These are phyloP conservation scores for Caenorhabditis drosophilae DNA, from an alignment of 2,888 invertebrate genomes.

Conservation along the genomic window DNA sequence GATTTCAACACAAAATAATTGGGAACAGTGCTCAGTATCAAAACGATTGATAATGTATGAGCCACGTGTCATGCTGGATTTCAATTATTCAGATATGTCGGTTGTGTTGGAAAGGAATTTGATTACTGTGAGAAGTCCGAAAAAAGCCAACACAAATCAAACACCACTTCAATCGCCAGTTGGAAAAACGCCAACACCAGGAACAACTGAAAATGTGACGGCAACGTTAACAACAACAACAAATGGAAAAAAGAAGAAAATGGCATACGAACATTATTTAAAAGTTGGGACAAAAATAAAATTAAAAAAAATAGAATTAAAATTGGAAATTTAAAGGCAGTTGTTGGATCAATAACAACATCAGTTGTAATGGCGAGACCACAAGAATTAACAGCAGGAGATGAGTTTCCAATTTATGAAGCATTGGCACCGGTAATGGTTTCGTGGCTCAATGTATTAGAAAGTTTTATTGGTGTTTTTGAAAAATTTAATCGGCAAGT, in stretches of 20 bases:
- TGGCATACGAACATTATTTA: no score
- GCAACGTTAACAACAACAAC: no score
- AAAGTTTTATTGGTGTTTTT: constrained; percentile 16
- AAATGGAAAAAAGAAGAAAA: no score
- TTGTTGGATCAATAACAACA: constrained; percentile 34
- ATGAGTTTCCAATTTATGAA: constrained; percentile 63
- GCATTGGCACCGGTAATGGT: constrained; percentile 57
- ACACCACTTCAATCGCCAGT: not conserved
- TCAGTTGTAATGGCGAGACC: constrained; percentile 52
- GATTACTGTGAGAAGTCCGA: constrained; percentile 1
- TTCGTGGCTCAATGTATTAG: constrained; percentile 54
- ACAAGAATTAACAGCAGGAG: constrained; percentile 44
- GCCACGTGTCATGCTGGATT: constrained; percentile 35
- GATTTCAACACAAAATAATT: constrained; percentile 23
- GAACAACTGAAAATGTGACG: no score
- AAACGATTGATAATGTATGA: constrained; percentile 19
- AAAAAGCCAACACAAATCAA: not conserved
- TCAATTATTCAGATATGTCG: constrained; percentile 22
- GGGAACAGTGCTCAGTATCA: constrained; percentile 26
- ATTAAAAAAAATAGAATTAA: no score
- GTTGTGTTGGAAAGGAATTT: constrained; percentile 23
- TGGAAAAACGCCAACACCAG: constrained; percentile 4
- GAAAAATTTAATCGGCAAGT: constrained; percentile 13
- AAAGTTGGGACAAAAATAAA: no score
- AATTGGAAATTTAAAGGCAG: constrained; percentile 10